Percentiles rank a stretch among this genome's conserved stretches.
These are phyloP conservation scores for Fringilla coelebs DNA, from an alignment of 2,797 vertebrate genomes.

Conservation along the genomic window DNA sequence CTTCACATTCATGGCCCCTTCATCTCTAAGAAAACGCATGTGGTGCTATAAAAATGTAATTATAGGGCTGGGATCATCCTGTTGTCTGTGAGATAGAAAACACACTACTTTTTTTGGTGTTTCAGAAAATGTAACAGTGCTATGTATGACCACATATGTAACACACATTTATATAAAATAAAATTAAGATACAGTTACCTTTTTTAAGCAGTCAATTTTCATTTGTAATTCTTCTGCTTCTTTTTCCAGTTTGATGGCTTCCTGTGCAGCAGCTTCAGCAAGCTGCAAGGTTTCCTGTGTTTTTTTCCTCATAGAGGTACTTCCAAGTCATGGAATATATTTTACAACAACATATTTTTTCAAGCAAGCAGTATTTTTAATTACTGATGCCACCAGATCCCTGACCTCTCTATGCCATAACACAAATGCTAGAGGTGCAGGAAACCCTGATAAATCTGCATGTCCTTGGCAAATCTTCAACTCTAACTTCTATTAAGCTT, in stretches of 20 bases:
- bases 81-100: neutral
- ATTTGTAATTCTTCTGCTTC: constrained; percentile 68
- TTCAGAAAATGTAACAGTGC: neutral
- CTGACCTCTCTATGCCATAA: neutral
- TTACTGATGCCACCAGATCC: neutral
- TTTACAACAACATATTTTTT: neutral
- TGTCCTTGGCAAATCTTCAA: neutral
- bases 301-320: constrained; percentile 68
- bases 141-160: neutral
- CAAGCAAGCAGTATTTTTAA: neutral
- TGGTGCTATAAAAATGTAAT: neutral
- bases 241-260: constrained; percentile 61
- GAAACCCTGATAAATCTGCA: neutral
- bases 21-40: neutral
- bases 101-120: neutral
- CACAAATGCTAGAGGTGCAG: neutral
- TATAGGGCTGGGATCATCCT: neutral
- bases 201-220: constrained; percentile 69
- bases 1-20: neutral
- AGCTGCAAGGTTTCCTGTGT: constrained; percentile 70
- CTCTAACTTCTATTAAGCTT: neutral
- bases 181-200: constrained; percentile 60
- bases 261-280: constrained; percentile 34
- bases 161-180: neutral
- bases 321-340: constrained; percentile 69